Percentiles rank a stretch among this genome's conserved stretches.
Evolutionary conservation across 2,113 vertebrate genomes (phyloP).

Genomic region (Paradoxurus hermaphroditus): DNA sequence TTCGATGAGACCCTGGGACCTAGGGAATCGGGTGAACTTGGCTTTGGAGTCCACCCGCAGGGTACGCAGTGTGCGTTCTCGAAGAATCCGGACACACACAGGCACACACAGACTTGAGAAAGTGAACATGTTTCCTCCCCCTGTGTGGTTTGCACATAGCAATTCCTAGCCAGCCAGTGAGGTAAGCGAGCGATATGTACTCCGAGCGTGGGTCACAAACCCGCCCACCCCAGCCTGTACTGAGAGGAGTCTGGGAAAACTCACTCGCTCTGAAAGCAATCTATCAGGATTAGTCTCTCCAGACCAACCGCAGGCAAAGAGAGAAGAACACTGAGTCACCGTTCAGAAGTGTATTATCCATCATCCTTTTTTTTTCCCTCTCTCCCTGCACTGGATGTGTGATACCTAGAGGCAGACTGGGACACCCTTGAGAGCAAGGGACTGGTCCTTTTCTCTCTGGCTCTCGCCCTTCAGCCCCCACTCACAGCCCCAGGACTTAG

Average conservation of each 20-base stretch:
- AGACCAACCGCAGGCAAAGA: neutral
- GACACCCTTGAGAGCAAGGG: neutral
- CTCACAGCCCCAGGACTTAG: neutral
- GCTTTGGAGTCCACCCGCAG: neutral
- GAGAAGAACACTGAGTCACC: neutral
- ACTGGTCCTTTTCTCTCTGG: neutral
- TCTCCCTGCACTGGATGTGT: neutral
- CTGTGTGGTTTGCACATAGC: neutral
- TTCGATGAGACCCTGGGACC: neutral
- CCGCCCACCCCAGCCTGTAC: neutral
- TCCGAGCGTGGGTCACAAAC: neutral
- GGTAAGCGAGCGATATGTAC: neutral
- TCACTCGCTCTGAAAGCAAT: neutral
- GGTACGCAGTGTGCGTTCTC: neutral
- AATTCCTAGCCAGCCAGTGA: neutral
- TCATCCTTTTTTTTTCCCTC: too few relatives aligned
- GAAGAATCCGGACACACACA: neutral
- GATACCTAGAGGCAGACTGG: neutral
- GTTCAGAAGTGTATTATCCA: neutral
- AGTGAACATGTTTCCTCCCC: neutral
- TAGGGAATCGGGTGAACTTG: neutral
- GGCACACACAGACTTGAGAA: neutral
- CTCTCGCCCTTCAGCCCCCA: neutral
- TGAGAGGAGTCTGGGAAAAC: neutral
- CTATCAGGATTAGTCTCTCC: neutral